Evolutionary conservation across 1,140 invertebrate genomes (phyloP).

Genomic region (Chymomyza costata): DNA sequence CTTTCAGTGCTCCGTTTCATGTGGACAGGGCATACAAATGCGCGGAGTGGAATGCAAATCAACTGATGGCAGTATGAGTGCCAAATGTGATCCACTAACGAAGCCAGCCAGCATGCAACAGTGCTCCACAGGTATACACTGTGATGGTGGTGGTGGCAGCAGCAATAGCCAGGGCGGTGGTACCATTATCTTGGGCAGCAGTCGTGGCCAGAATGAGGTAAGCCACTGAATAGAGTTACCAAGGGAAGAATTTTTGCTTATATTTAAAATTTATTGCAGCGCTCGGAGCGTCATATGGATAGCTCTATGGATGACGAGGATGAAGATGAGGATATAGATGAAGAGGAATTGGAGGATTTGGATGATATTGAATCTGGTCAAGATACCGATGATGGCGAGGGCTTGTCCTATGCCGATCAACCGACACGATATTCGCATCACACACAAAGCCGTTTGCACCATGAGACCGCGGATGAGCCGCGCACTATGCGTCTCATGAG

Average conservation of each 20-base stretch:
- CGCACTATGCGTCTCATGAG: constrained; percentile 51
- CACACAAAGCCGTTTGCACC: constrained; percentile 56
- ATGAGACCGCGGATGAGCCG: constrained; percentile 58
- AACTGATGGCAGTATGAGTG: constrained; percentile 67
- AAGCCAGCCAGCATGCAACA: constrained; percentile 80
- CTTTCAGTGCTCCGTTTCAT: constrained; percentile 88
- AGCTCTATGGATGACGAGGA: constrained; percentile 53
- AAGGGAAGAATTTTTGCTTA: neutral
- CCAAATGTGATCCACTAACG: constrained; percentile 77
- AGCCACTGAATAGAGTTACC: constrained; percentile 1
- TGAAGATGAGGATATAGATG: constrained; percentile 45
- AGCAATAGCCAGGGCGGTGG: constrained; percentile 43
- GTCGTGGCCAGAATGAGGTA: constrained; percentile 55
- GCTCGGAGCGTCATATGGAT: constrained; percentile 54
- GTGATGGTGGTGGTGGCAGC: constrained; percentile 57
- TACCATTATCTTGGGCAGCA: constrained; percentile 70
- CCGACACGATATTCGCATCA: constrained; percentile 57
- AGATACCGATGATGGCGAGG: constrained; percentile 58
- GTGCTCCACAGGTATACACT: constrained; percentile 82
- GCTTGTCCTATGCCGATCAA: constrained; percentile 60
- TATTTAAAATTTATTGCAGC: constrained; percentile 17
- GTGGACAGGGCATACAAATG: constrained; percentile 88
- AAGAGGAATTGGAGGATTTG: constrained; percentile 51
- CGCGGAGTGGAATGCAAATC: constrained; percentile 87
- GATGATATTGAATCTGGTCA: constrained; percentile 58